phyloP scores from a whole-genome alignment of 2,888 invertebrate genomes.

The Caprella mutica region DNA sequence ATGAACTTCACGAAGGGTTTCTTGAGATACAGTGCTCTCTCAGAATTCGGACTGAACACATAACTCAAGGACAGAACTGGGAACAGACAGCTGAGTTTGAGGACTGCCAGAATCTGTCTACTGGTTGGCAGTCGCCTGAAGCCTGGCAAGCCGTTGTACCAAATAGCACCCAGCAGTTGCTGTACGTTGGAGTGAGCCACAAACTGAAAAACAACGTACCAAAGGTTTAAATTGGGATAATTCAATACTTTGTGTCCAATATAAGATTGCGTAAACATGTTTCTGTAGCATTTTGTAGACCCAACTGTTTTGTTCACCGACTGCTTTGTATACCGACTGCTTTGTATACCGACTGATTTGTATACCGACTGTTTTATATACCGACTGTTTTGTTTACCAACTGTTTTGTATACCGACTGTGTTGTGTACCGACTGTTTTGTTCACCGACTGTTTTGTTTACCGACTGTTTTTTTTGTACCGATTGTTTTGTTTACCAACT shows the following conservation, averaged over 20 bases:
- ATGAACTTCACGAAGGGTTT: conserved; percentile 49
- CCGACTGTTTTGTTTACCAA: too few relatives aligned
- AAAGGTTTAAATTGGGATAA: too few relatives aligned
- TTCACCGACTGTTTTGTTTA: too few relatives aligned
- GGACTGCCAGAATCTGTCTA: conserved; percentile 39
- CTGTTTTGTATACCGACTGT: too few relatives aligned
- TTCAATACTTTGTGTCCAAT: neutral
- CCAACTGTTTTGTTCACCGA: too few relatives aligned
- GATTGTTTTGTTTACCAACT: too few relatives aligned
- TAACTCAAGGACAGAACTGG: conserved; percentile 44
- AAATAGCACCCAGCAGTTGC: conserved; percentile 46
- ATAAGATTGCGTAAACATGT: neutral
- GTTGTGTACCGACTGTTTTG: too few relatives aligned
- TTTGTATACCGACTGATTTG: too few relatives aligned
- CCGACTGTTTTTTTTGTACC: too few relatives aligned
- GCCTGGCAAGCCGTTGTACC: conserved; percentile 49
- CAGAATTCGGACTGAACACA: conserved; percentile 43
- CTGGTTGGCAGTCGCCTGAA: conserved; percentile 46
- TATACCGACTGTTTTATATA: too few relatives aligned
- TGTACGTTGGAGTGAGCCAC: conserved; percentile 51
- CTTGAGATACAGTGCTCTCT: conserved; percentile 42
- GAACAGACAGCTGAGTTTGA: conserved; percentile 38
- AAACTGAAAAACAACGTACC: conserved; percentile 41
- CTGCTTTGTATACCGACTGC: too few relatives aligned
- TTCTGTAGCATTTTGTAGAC: neutral